Base-by-base conservation (phyloP, 1,140 invertebrate genomes). In the Sinella curviseta region DNA sequence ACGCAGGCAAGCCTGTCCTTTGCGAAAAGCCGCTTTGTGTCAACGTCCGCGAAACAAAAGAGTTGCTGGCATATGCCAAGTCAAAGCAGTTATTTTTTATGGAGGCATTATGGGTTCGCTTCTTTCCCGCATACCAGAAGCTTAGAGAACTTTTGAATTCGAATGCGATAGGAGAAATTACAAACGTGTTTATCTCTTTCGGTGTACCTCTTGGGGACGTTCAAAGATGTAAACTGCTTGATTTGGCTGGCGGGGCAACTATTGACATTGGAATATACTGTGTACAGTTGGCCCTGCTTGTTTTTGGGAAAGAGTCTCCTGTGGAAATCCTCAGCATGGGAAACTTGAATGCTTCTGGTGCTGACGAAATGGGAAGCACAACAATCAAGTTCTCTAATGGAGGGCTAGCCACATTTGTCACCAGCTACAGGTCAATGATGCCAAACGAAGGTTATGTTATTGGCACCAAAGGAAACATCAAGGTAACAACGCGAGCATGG, bases 241-340 rank as follows among this genome's bases (percentile, higher is more conserved):
- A 84, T 1, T 81, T 94, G 1, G 94, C 94, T 0, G 95, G 95
- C 12, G 93, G 95, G 4, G 91, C 92, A 0, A 86, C 94, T 33
- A 86, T 97, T 26, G 94, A 96, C 85, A 87, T 97, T 65, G 95
- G 95, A 0, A 89, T 96, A 26, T 97, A 97, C 85, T 86, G 88
- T 4, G 86, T 97, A 20, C 94, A 97, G 84, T 90, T 93, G 17
- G 90, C 91, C 0, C 90, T 90, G 81, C 90, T 91, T 80, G 88
- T 93, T 28, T 95, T 92, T 84, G 88, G 90, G 78, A 89, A 91
- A n/a, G 88, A 90, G 79, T 85, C 85, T 77, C 90, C 90, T 1
- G 89, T 90, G 79, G 92, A 92, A 2, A 87, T 89, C 36, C 33
- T 82, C 8, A 89, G 92, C 0, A 85, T 86, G 33, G 94, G 94